Percentiles rank a stretch among this genome's conserved stretches.
These are phyloP conservation scores for Heptranchias perlo DNA, from an alignment of 2,113 vertebrate genomes.

Conservation along the genomic window DNA sequence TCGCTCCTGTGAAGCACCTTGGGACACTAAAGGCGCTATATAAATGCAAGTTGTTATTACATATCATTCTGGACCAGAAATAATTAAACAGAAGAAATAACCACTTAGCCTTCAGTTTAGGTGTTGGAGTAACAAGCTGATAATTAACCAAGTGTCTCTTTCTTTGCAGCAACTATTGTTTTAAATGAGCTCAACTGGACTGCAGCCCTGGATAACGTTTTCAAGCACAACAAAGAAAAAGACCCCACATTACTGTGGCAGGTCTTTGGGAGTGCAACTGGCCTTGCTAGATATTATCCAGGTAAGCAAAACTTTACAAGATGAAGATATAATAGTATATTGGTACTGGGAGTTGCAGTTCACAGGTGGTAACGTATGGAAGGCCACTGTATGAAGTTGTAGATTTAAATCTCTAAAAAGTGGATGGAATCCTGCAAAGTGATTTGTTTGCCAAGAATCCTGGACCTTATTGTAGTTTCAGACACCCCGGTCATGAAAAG, in stretches of 20 bases:
- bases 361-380: neutral
- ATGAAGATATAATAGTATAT: neutral
- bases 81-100: neutral
- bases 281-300: constrained; percentile 91
- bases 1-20: too few relatives aligned
- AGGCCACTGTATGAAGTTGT: neutral
- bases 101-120: neutral
- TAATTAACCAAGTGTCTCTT: neutral
- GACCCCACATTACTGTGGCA: constrained; percentile 93
- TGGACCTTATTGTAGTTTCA: neutral
- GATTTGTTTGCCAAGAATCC: neutral
- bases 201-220: constrained; percentile 78
- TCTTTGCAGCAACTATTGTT: constrained; percentile 78
- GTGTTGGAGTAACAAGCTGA: neutral
- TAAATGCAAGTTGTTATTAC: too few relatives aligned
- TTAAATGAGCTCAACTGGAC: constrained; percentile 97
- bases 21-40: too few relatives aligned
- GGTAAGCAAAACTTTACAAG: constrained; percentile 55
- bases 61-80: neutral
- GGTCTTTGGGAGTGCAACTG: constrained; percentile 93
- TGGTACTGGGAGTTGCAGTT: neutral
- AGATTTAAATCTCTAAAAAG: neutral
- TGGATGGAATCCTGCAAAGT: neutral
- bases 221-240: constrained; percentile 84
- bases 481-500: neutral